Evolutionary conservation across 2,888 invertebrate genomes (phyloP), one percentile per base, ranked within the genome.

Genomic region (Diploptera punctata): DNA sequence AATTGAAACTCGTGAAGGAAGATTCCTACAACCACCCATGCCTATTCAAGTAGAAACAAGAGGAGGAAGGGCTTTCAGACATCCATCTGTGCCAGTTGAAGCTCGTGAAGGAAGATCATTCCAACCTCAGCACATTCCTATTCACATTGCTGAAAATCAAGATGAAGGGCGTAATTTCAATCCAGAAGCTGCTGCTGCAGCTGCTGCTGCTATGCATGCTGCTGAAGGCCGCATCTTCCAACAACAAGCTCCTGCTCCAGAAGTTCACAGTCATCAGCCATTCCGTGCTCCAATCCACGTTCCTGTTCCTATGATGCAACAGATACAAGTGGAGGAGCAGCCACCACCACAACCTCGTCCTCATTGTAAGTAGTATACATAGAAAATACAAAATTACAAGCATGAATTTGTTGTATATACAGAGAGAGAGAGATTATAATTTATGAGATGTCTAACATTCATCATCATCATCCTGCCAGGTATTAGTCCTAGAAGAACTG

Each of bases 311-410:
- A 82, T 83, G 81, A 82, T 82, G 82, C 72, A 70, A 24, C 62
- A 70, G 13, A 52, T 62, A 13, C 54, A 65, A 24, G 26, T 57
- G 19, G 60, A 70, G 44, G 62, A 62, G 16, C 84, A 76, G 82
- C 83, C 31, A n/a, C 7, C n/a, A n/a, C 86, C 89, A 77, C 89
- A 89, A 76, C 81, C 83, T 76, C 90, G 93, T 82, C 93, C 92
- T 75, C 93, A 93, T 79, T 93, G 93, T 93, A 82, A 89, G 92
- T 88, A 79, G 18, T 16, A 18, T 3, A 33, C 1, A 21, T 1
- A 3, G 2, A 19, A 1, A 4, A n/a, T 10, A 19, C 3, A 3
- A 13, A 16, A 52, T 18, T 21, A 52, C 3, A 18, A 3, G 52
- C 52, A 10, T 18, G n/a, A n/a, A 43, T 49, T 49, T 18, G 19